Percentiles rank a stretch among this genome's conserved stretches.
These are phyloP conservation scores for Tychaedon coryphoeus DNA, from an alignment of 2,113 vertebrate species.

Conservation along the genomic window DNA sequence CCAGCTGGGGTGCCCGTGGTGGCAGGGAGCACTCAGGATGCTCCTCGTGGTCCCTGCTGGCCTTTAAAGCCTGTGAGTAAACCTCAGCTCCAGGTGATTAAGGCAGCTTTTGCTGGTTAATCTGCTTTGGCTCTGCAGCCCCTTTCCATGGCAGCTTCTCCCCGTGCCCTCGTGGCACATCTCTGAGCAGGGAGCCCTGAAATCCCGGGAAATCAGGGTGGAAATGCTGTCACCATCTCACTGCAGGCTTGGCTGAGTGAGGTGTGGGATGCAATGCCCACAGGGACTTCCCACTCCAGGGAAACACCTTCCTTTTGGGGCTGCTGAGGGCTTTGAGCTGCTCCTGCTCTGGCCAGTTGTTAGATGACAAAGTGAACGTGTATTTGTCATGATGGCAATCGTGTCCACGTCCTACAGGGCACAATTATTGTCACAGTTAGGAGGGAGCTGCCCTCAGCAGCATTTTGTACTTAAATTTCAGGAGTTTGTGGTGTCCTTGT, in stretches of 20 bases:
- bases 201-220: not conserved
- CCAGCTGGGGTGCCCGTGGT: rapidly evolving
- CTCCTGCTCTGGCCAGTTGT: not conserved
- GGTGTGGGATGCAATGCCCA: not conserved
- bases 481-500: not conserved
- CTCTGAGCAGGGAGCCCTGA: not conserved
- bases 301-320: not conserved
- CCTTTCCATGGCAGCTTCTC: not conserved
- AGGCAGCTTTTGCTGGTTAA: slow-evolving; percentile 5
- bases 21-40: not conserved
- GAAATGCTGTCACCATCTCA: rapidly evolving
- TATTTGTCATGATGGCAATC: rapidly evolving
- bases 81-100: slow-evolving; percentile 17
- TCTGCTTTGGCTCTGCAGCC: not conserved
- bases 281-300: not conserved
- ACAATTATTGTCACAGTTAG: not conserved
- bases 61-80: slow-evolving; percentile 18
- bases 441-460: not conserved
- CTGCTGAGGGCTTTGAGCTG: not conserved
- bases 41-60: not conserved
- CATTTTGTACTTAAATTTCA: rapidly evolving
- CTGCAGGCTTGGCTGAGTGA: rapidly evolving
- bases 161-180: not conserved
- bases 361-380: rapidly evolving
- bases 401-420: not conserved